Conservation (phyloP, 2,888 invertebrate genomes). For the Tipula unca region DNA sequence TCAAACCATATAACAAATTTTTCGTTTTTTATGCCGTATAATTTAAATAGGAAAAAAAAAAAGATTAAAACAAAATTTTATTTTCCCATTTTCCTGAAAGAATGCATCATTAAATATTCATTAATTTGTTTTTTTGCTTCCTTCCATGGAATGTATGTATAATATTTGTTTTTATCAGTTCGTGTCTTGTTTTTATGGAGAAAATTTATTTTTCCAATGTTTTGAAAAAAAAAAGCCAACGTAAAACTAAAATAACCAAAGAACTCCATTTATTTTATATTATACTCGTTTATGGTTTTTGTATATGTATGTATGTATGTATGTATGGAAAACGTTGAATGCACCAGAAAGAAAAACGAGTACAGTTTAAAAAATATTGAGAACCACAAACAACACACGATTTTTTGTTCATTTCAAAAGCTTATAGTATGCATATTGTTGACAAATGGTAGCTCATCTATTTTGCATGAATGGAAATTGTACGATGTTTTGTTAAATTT, state of each 20-base stretch:
- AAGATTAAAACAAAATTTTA: background rate
- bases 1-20: background rate
- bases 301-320: too few species aligned
- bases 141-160: background rate
- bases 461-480: background rate
- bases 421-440: background rate
- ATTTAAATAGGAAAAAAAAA: background rate
- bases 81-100: background rate
- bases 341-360: background rate
- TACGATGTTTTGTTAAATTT: background rate
- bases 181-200: background rate
- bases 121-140: background rate
- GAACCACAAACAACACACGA: background rate
- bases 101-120: conserved; percentile 14
- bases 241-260: background rate
- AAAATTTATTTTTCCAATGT: background rate
- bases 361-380: background rate
- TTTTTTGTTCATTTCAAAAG: background rate
- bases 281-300: background rate
- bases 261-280: background rate
- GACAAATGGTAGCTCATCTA: conserved; percentile 8
- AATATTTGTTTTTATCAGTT: conserved; percentile 9
- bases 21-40: background rate
- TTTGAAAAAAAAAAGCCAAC: background rate
- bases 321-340: background rate